phyloP scores from a whole-genome alignment of 1,140 invertebrate species.

The Lerema accius region DNA sequence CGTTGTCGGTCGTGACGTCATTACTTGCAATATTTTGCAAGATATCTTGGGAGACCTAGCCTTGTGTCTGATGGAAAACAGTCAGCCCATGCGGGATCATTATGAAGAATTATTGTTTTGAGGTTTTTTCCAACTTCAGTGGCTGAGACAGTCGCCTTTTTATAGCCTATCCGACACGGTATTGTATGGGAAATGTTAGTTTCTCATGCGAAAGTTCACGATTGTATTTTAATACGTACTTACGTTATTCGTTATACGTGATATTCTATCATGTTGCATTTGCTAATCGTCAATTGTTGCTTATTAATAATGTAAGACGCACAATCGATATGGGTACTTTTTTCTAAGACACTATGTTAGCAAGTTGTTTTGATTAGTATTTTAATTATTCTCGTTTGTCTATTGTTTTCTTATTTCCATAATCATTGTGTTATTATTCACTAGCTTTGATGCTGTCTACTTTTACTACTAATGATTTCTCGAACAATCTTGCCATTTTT shows the following conservation, averaged over 20 bases:
- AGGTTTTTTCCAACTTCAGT: constrained; percentile 58
- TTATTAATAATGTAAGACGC: constrained; percentile 14
- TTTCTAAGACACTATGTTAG: not conserved
- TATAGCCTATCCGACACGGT: constrained; percentile 47
- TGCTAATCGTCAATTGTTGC: constrained; percentile 25
- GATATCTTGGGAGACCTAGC: no score
- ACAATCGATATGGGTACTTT: constrained; percentile 7
- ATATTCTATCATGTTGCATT: constrained; percentile 37
- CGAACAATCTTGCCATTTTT: no score
- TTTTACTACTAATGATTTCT: no score
- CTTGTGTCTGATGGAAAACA: constrained; percentile 27
- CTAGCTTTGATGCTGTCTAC: no score
- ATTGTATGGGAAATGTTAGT: constrained; percentile 66
- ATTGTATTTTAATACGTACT: constrained; percentile 60
- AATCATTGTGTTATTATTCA: not conserved
- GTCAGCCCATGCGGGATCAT: constrained; percentile 57
- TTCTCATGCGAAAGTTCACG: constrained; percentile 75
- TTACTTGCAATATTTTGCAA: no score
- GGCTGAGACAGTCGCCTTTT: constrained; percentile 58
- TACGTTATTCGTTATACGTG: constrained; percentile 28
- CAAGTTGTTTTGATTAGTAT: constrained; percentile 15
- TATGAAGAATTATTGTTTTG: constrained; percentile 68
- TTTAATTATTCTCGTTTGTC: not conserved
- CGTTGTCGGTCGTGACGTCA: no score
- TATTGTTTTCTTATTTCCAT: not conserved